These are phyloP conservation scores for Scomber japonicus DNA, from an alignment of 2,113 vertebrate species.

Conservation along the genomic window DNA sequence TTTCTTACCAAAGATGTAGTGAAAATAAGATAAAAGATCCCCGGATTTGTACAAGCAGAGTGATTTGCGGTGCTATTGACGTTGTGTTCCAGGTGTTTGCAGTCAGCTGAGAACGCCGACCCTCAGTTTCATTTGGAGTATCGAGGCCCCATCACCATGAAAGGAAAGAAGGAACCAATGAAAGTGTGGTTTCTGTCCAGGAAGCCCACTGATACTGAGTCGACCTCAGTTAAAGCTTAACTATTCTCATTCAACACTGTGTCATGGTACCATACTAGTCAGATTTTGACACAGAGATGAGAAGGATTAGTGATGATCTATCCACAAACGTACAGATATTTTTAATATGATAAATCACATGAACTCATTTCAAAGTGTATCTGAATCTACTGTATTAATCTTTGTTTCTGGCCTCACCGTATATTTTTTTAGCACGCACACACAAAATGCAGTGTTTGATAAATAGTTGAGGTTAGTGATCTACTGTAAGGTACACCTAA, in stretches of 20 bases:
- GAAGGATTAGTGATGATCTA: neutral
- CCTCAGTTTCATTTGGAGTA: constrained; percentile 94
- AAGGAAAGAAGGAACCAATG: constrained; percentile 99
- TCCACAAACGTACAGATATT: constrained; percentile 48
- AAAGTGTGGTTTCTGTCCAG: constrained; percentile 98
- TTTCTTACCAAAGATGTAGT: neutral
- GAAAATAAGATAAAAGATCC: too few relatives aligned
- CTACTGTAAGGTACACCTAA: constrained; percentile 7
- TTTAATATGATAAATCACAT: constrained; percentile 46
- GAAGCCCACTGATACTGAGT: constrained; percentile 86
- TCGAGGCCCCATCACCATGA: constrained; percentile 96
- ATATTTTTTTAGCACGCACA: constrained; percentile 37
- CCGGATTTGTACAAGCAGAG: too few relatives aligned
- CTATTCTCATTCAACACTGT: neutral
- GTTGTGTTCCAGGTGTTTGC: constrained; percentile 89
- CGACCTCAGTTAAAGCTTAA: constrained; percentile 58
- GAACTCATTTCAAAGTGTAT: constrained; percentile 1
- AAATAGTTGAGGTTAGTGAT: constrained; percentile 11
- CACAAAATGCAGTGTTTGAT: constrained; percentile 38
- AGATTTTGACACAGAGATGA: neutral
- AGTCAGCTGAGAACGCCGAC: constrained; percentile 95
- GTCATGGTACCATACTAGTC: neutral
- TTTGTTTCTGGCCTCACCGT: constrained; percentile 24
- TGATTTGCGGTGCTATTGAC: neutral
- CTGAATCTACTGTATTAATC: neutral